Evolutionary conservation across 2,113 vertebrate species (phyloP), one percentile per base, ranked within the genome.

Genomic region (Zapornia atra): DNA sequence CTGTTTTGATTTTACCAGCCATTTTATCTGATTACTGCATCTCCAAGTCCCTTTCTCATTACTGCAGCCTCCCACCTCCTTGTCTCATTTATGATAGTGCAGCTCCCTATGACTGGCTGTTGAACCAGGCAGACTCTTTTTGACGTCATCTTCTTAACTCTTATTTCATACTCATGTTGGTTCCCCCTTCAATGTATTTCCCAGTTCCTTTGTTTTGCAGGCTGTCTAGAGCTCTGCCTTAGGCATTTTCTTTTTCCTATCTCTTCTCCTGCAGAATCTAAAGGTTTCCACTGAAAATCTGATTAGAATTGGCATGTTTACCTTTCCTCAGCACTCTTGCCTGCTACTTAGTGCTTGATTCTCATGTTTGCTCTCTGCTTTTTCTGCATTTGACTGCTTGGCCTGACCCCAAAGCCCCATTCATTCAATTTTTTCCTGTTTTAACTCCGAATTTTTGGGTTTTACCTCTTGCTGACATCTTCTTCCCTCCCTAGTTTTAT

Each of bases 1-100:
- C 60, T 88, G 12, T 82, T 95, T 83, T 68, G 71, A 56, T 90
- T 88, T 88, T 94, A 33, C 72, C 76, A 50, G 59, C 88, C 56
- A 48, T 86, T 22, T 91, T 95, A 68, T 10, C 50, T 66, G 59
- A 82, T 81, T 76, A 57, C 68, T 79, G 48, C 11, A 65, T 82
- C 53, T 66, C 46, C 29, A 70, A 15, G 77, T 71, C 79, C 15
- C 26, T 66, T 94, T 85, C 60, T 86, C 42, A 51, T 48, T 38
- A 81, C 46, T 80, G 50, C 44, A 44, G 44, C 17, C 44, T 44
- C 44, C 21, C 15, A 66, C 44, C 20, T 90, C 63, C 60, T 86
- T 29, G 33, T 66, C 22, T 93, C 11, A 4, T 56, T 90, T 88
- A 50, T 29, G 34, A 15, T 79, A 84, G 51, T 48, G 11, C 42